Evolutionary conservation across 2,113 vertebrate genomes (phyloP).

Genomic region (Felis chaus): DNA sequence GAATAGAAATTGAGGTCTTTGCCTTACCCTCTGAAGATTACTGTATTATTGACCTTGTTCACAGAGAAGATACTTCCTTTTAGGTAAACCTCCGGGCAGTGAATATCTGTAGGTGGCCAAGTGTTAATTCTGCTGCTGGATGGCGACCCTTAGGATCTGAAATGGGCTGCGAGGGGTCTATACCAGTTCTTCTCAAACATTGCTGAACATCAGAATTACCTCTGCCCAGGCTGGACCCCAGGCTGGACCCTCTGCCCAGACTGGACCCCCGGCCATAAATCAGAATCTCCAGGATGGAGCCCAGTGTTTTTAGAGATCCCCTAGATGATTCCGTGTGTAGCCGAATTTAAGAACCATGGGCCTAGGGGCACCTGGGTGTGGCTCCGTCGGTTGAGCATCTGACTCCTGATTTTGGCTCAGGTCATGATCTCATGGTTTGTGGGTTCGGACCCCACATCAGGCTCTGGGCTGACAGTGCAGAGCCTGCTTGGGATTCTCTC

Average conservation of each 20-base stretch:
- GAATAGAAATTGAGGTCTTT: not conserved
- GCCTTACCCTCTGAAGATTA: not conserved
- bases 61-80: not conserved
- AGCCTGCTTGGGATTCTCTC: too few species aligned
- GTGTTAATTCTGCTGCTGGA: not conserved
- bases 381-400: too few species aligned
- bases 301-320: not conserved
- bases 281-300: not conserved
- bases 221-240: not conserved
- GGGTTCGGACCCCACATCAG: too few species aligned
- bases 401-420: too few species aligned
- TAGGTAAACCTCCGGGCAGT: not conserved
- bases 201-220: not conserved
- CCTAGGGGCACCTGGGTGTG: too few species aligned
- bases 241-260: not conserved
- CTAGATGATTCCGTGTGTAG: not conserved
- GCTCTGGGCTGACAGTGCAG: too few species aligned
- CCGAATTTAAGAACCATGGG: not conserved
- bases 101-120: not conserved
- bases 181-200: not conserved
- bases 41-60: not conserved
- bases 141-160: not conserved
- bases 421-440: too few species aligned
- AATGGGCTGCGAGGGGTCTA: not conserved
- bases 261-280: not conserved